Evolutionary conservation across 2,113 vertebrate genomes (phyloP).

Genomic region (Asarcornis scutulata): DNA sequence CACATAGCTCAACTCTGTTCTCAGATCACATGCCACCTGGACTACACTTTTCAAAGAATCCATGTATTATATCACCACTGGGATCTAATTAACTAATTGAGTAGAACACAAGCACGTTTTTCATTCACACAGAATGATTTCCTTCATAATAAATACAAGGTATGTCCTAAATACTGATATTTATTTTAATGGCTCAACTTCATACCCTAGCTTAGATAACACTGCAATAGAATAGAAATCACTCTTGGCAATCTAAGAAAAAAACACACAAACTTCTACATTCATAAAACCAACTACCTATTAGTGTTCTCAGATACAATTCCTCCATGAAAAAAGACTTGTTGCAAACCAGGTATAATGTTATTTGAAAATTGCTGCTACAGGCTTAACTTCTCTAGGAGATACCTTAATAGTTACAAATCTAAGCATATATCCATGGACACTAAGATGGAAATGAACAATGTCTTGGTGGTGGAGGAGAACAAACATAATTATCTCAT

Average conservation of each 20-base stretch:
- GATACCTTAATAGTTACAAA: background rate
- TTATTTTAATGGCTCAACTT: background rate
- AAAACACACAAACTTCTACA: background rate
- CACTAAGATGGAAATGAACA: background rate
- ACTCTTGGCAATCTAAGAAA: background rate
- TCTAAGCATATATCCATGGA: background rate
- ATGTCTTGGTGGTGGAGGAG: background rate
- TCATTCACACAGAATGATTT: background rate
- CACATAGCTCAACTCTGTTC: background rate
- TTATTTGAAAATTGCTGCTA: background rate
- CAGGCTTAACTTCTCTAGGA: background rate
- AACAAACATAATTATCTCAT: background rate
- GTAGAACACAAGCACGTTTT: background rate
- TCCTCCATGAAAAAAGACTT: background rate
- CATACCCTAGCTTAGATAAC: background rate
- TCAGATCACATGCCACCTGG: background rate
- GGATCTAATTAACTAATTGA: background rate
- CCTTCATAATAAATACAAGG: background rate
- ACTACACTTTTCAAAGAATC: background rate
- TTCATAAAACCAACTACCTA: background rate
- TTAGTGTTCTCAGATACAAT: background rate
- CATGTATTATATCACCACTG: background rate
- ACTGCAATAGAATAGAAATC: background rate
- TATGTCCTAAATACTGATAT: background rate
- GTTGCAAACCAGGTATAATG: background rate